phyloP scores from a whole-genome alignment of 2,797 vertebrate species.

The Enteromius anoplus region DNA sequence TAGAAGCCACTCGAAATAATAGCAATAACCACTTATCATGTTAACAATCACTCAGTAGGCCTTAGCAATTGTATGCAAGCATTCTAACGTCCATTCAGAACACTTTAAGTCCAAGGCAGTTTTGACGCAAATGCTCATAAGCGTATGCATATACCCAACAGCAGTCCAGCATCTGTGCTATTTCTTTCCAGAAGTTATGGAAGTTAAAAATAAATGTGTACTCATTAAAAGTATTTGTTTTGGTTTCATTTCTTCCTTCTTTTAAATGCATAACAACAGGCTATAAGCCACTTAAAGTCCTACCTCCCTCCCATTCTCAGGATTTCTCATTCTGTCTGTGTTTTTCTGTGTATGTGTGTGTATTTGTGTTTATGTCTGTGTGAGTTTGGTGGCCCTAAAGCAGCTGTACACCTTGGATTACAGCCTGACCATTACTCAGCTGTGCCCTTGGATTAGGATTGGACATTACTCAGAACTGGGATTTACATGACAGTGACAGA shows the following conservation, averaged over 20 bases:
- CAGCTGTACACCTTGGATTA: conserved; percentile 74
- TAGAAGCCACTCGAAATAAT: not conserved
- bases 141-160: not conserved
- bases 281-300: not conserved
- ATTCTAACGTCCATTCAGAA: not conserved
- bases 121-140: not conserved
- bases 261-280: not conserved
- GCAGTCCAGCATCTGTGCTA: not conserved
- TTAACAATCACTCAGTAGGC: not conserved
- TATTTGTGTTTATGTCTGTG: conserved; percentile 37
- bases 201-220: not conserved
- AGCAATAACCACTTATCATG: not conserved
- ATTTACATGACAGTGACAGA: conserved; percentile 82
- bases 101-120: not conserved
- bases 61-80: not conserved
- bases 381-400: conserved; percentile 67
- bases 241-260: not conserved
- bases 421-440: conserved; percentile 61
- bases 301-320: not conserved
- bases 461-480: conserved; percentile 76
- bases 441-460: conserved; percentile 73
- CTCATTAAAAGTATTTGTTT: not conserved
- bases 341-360: not conserved
- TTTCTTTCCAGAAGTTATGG: not conserved
- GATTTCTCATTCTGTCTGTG: not conserved